Conservation (phyloP, 1,140 invertebrate genomes). For the Sycobia sp. region DNA sequence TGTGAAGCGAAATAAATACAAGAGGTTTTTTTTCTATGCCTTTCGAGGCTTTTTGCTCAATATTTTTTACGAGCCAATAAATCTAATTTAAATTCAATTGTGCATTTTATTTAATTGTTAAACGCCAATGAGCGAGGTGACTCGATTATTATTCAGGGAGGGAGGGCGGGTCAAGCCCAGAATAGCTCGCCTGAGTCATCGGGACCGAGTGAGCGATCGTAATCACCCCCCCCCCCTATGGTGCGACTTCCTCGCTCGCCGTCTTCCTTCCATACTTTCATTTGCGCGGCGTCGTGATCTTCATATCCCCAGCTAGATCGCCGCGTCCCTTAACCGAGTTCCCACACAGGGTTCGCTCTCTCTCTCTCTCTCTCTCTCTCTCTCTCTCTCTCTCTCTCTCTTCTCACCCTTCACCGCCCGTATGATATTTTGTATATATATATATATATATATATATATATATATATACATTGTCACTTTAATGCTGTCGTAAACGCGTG, state of each 20-base stretch:
- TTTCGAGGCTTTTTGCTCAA: too few relatives aligned
- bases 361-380: not conserved
- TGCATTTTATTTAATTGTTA: too few relatives aligned
- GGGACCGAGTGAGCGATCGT: constrained; percentile 40
- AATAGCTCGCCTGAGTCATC: constrained; percentile 33
- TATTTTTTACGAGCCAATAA: too few relatives aligned
- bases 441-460: too few relatives aligned
- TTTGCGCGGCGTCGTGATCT: constrained; percentile 41
- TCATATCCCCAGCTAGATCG: constrained; percentile 40
- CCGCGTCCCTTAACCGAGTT: constrained; percentile 37
- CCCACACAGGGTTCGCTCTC: constrained; percentile 30
- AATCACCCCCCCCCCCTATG: constrained; percentile 35
- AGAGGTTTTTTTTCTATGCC: too few relatives aligned
- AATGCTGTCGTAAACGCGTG: constrained; percentile 28
- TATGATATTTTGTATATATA: too few relatives aligned
- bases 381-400: constrained; percentile 35
- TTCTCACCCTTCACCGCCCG: too few relatives aligned
- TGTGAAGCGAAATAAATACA: too few relatives aligned
- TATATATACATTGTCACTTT: constrained; percentile 30
- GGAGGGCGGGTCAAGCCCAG: constrained; percentile 23
- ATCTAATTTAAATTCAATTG: too few relatives aligned
- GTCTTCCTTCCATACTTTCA: constrained; percentile 28
- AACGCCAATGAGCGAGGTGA: too few relatives aligned
- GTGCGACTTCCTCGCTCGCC: constrained; percentile 34
- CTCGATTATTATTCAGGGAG: too few relatives aligned